Base-by-base conservation (phyloP, 2,113 vertebrate species). In the Sylvia atricapilla region DNA sequence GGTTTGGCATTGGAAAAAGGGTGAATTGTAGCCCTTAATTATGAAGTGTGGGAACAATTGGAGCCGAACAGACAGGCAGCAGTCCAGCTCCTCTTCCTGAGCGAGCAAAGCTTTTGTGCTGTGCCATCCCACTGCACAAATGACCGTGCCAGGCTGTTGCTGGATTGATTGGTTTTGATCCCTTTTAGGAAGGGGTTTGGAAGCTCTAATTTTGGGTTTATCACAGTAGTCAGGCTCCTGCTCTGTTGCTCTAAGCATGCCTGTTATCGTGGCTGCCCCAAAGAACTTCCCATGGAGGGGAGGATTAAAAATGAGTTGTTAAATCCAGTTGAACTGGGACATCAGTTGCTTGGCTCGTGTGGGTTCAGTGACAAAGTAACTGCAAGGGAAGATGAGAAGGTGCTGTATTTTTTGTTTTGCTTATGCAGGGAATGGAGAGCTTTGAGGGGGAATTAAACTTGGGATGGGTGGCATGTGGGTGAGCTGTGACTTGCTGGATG, bases 11-110 rank as follows among this genome's bases (percentile, higher is more conserved):
- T 79, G 47, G 66, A 33, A 91, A 46, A 59, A 96, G 85, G 58
- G 63, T 67, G 84, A 87, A 69, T 81, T 94, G 60, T 84, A 69
- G 84, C 84, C 84, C 53, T 89, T 95, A 93, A 92, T 96, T 67
- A 93, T 30, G 49, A 72, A 87, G 46, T 64, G 46, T 4, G 20
- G 75, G 93, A 90, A 52, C 84, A 91, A 77, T 94, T 62, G 80
- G 35, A 87, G 22, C 85, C 0, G 79, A 80, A 21, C 43, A 37
- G 88, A 18, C 84, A 74, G 94, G 94, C 95, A 96, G 72, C 1
- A 3, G 41, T 90, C 94, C 94, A 94, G 63, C 88, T 90, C 50
- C 63, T 68, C 90, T 84, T 43, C 55, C 56, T 47, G 87, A 49
- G 82, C 0, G 41, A 91, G 84, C 78, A 50, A 5, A 21, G 87